Evolutionary conservation across 1,140 invertebrate genomes (phyloP).

Genomic region (Plectrocnemia conspersa): DNA sequence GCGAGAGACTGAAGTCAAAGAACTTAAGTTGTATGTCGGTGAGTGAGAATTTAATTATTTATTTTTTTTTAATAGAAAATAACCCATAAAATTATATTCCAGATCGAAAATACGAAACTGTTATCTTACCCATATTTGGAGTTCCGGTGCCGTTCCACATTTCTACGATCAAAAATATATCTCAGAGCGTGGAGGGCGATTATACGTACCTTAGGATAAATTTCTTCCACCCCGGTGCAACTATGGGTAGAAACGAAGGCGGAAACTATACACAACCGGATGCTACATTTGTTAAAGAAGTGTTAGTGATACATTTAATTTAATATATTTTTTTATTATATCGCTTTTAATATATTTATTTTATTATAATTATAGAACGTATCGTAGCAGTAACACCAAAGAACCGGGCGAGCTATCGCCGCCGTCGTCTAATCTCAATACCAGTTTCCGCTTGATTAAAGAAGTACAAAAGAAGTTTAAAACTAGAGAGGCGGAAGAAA

Average conservation of each 20-base stretch:
- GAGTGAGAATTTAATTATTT: conserved; percentile 39
- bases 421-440: conserved; percentile 93
- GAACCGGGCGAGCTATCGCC: conserved; percentile 94
- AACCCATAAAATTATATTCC: conserved; percentile 39
- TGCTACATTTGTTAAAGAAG: conserved; percentile 96
- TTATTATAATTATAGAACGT: conserved; percentile 67
- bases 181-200: conserved; percentile 96
- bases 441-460: conserved; percentile 95
- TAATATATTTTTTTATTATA: conserved; percentile 6
- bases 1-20: conserved; percentile 86
- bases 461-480: conserved; percentile 99
- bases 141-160: conserved; percentile 97
- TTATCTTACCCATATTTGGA: conserved; percentile 95
- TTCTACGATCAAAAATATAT: conserved; percentile 98
- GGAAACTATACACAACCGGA: conserved; percentile 88
- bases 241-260: conserved; percentile 88
- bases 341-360: conserved; percentile 21
- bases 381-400: conserved; percentile 95
- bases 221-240: conserved; percentile 96
- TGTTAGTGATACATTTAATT: conserved; percentile 59
- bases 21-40: conserved; percentile 94
- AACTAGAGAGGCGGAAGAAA: conserved; percentile 95
- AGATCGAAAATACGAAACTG: conserved; percentile 96
- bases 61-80: background rate
- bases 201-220: conserved; percentile 98